Evolutionary conservation across 2,113 vertebrate species (phyloP).

Genomic region (Ciconia maguari): DNA sequence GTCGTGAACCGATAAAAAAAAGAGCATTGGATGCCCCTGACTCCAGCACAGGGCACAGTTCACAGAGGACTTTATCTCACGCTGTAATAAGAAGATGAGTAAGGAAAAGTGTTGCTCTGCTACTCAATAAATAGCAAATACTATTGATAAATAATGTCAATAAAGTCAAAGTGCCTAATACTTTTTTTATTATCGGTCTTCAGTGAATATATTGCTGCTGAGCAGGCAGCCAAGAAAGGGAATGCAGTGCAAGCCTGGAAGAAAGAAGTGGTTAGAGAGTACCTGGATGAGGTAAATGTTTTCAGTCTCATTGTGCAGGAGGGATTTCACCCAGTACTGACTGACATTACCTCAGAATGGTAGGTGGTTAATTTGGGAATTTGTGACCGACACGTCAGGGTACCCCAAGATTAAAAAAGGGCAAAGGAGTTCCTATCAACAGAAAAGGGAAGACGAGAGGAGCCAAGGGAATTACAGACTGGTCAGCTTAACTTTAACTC

Average conservation of each 20-base stretch:
- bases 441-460: neutral
- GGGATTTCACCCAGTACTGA: neutral
- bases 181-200: neutral
- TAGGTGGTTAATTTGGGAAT: neutral
- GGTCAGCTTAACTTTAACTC: neutral
- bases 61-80: neutral
- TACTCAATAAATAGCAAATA: neutral
- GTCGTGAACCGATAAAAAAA: neutral
- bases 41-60: neutral
- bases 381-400: neutral
- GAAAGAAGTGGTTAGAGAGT: neutral
- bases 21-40: neutral
- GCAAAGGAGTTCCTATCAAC: neutral
- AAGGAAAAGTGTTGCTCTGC: neutral
- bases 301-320: neutral
- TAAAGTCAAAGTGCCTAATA: neutral
- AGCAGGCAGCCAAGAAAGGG: neutral
- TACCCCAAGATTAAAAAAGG: neutral
- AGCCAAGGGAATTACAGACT: neutral
- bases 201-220: neutral
- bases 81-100: neutral
- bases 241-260: neutral
- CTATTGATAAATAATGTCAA: neutral
- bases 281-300: neutral
- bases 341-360: neutral